phyloP scores from a whole-genome alignment of 2,888 invertebrate species.

The Tachina fera region DNA sequence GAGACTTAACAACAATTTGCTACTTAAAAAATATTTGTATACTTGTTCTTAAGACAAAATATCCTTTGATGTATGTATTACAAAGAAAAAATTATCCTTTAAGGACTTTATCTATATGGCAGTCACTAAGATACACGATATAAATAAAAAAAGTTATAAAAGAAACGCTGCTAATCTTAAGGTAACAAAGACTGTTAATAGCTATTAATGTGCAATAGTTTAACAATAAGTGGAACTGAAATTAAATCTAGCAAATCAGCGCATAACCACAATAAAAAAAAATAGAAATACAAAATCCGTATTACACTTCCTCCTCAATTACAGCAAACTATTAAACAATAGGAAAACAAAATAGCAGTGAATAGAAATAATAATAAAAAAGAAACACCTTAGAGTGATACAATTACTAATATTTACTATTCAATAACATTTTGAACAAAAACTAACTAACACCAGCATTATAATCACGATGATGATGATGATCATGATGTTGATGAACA shows the following conservation, averaged over 20 bases:
- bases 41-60: background rate
- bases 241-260: constrained; percentile 81
- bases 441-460: constrained; percentile 2
- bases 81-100: background rate
- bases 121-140: background rate
- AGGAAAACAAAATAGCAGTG: constrained; percentile 36
- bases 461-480: constrained; percentile 13
- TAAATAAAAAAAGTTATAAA: background rate
- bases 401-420: constrained; percentile 73
- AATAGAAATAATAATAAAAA: constrained; percentile 6
- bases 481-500: constrained; percentile 23
- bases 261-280: constrained; percentile 75
- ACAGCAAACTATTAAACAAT: constrained; percentile 51
- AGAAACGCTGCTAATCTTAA: constrained; percentile 32
- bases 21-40: background rate
- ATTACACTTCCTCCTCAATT: constrained; percentile 64
- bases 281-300: constrained; percentile 62
- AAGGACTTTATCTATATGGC: constrained; percentile 1
- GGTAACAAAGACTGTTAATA: constrained; percentile 46
- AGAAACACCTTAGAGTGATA: constrained; percentile 67
- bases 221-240: constrained; percentile 73
- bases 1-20: too few relatives aligned
- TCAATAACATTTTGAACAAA: constrained; percentile 63
- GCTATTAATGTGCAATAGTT: constrained; percentile 49
- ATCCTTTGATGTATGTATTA: background rate